phyloP scores from a whole-genome alignment of 2,888 invertebrate genomes.

The Drosophila kambysellisi region DNA sequence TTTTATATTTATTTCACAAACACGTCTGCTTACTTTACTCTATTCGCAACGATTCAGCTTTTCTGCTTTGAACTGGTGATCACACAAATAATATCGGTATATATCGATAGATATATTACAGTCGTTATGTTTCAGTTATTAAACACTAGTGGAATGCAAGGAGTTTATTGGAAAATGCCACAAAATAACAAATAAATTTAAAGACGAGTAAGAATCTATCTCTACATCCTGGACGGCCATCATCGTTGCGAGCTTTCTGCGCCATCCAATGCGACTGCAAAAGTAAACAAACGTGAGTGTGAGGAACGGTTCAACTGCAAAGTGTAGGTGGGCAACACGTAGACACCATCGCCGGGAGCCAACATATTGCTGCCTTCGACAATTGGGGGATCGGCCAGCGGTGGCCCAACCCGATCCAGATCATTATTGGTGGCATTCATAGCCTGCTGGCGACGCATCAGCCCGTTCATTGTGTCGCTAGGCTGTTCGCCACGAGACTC shows the following conservation, averaged over 20 bases:
- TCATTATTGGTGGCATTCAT: not conserved
- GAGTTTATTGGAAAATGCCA: not conserved
- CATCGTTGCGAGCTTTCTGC: not conserved
- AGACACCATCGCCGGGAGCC: not conserved
- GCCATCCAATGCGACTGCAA: not conserved
- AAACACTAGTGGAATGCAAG: not conserved
- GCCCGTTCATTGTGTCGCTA: not conserved
- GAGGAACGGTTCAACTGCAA: not conserved
- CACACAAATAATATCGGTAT: not conserved
- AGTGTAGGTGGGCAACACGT: not conserved
- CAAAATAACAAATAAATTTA: not conserved
- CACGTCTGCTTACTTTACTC: not conserved
- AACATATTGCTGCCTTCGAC: no score
- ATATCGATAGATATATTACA: no score
- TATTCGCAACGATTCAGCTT: not conserved
- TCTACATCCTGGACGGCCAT: not conserved
- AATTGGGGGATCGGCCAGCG: not conserved
- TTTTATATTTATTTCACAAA: not conserved
- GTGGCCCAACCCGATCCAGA: not conserved
- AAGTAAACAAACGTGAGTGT: not conserved
- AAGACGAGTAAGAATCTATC: not conserved
- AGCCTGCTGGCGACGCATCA: not conserved
- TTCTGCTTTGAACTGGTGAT: not conserved
- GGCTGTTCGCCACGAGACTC: conserved; percentile 1
- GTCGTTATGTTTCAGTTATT: not conserved